Evolutionary conservation across 64 coral and sea anemone genomes (phyloP).

Genomic region (Montipora efflorescens): DNA sequence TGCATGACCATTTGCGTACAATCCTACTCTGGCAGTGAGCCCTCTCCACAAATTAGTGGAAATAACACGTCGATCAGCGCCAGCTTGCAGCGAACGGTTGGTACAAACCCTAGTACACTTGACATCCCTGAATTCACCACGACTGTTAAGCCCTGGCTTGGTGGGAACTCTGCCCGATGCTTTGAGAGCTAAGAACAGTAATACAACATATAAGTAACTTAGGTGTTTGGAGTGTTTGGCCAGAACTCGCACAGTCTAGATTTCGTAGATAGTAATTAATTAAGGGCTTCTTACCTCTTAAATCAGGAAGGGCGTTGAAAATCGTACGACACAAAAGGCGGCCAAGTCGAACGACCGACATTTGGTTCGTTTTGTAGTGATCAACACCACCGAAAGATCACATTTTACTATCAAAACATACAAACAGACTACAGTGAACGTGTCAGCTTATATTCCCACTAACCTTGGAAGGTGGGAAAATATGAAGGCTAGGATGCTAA

Average conservation of each 20-base stretch:
- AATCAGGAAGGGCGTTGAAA: neutral
- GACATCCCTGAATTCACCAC: neutral
- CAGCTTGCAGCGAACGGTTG: neutral
- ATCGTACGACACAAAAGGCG: neutral
- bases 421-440: neutral
- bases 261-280: neutral
- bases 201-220: too few relatives aligned
- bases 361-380: neutral
- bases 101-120: neutral
- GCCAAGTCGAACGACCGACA: constrained; percentile 26
- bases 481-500: too few relatives aligned
- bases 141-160: neutral
- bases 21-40: neutral
- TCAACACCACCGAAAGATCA: neutral
- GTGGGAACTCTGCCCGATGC: constrained; percentile 12
- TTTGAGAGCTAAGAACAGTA: neutral
- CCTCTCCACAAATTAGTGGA: neutral
- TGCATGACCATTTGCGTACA: neutral
- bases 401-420: neutral
- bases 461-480: too few relatives aligned
- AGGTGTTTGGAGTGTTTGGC: too few relatives aligned
- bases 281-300: neutral
- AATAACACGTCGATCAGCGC: neutral
- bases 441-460: too few relatives aligned
- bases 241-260: neutral